phyloP scores from a whole-genome alignment of 2,797 vertebrate genomes.

The Gymnothorax reevesii region DNA sequence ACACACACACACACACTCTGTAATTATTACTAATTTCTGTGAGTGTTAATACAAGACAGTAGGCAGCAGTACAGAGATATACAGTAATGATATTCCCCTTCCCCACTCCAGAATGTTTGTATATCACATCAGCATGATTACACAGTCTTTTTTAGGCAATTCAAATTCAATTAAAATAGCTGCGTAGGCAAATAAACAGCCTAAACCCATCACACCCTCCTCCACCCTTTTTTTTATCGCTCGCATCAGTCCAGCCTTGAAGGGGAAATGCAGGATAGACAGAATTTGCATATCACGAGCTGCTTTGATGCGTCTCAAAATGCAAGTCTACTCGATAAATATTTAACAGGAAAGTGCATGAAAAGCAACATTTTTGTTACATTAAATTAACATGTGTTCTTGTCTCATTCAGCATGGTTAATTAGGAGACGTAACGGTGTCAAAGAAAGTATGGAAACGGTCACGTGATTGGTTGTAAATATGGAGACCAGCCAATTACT shows the following conservation, averaged over 20 bases:
- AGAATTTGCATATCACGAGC: slow-evolving; percentile 76
- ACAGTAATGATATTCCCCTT: slow-evolving; percentile 15
- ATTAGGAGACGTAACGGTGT: slow-evolving; percentile 72
- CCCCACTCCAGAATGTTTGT: slow-evolving; percentile 16
- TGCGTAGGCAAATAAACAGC: slow-evolving; percentile 29
- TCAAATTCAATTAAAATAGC: slow-evolving; percentile 42
- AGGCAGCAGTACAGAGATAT: not conserved
- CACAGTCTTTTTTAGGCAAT: slow-evolving; percentile 32
- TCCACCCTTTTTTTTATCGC: slow-evolving; percentile 9
- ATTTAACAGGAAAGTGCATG: slow-evolving; percentile 80
- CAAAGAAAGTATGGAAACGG: slow-evolving; percentile 50
- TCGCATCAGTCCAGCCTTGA: slow-evolving; percentile 72
- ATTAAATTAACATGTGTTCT: slow-evolving; percentile 87
- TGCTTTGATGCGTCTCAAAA: slow-evolving; percentile 80
- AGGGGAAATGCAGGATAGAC: slow-evolving; percentile 66
- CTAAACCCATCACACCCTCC: slow-evolving; percentile 40
- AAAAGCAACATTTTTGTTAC: slow-evolving; percentile 87
- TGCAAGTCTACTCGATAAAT: slow-evolving; percentile 80
- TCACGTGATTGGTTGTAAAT: slow-evolving; percentile 62
- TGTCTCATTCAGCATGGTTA: slow-evolving; percentile 78
- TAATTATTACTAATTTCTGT: not conserved
- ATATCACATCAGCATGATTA: slow-evolving; percentile 25
- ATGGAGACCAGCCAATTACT: slow-evolving; percentile 60
- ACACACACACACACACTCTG: not conserved
- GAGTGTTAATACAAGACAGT: slow-evolving; percentile 3